Evolutionary conservation across 2,113 vertebrate species (phyloP), one percentile per base, ranked within the genome.

Genomic region (Bujurquina vittata): DNA sequence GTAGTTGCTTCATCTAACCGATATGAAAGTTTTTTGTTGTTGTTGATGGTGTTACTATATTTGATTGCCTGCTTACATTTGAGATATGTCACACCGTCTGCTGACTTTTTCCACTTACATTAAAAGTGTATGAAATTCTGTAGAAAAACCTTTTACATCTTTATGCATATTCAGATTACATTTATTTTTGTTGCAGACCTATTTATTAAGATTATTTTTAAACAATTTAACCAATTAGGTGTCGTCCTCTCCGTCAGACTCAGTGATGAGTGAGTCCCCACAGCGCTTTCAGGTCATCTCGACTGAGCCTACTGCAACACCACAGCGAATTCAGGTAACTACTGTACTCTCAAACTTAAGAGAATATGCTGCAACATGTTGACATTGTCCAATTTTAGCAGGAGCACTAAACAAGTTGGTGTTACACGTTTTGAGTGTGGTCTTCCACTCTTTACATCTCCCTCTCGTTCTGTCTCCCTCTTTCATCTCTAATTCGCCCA

Each of bases 281-380:
- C 97, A 97, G 22, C 96, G 95, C 82, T 98, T 98, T 95, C 98
- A 98, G 95, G 97, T 99, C 83, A 97, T 98, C 93, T 97, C 98
- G 67, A 93, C 96, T 61, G 97, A 99, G 86, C 96, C 97, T 62
- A 94, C 96, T 22, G 95, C 97, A 84, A 96, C 97, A 77, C 97
- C 97, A 83, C 98, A 98, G 92, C 96, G 96, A 81, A 97, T 98
- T 95, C 97, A 99, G 97, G 98, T 99, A 95, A 55, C 95, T n/a
- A 90, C 95, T 23, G 92, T 94, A 94, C 94, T 65, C 95, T 95
- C 2, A 69, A 95, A 91, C 33, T 54, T 77, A 29, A 56, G 67
- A 65, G 62, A 69, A 59, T 26, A 10, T 57, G 67, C 65, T 49
- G 40, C 77, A 69, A 75, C 95, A 95, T 79, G 93, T 95, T 52